Percentiles rank a stretch among this genome's conserved stretches.
These are phyloP conservation scores for Epinephelus fuscoguttatus DNA, from an alignment of 2,113 vertebrate species.

Conservation along the genomic window DNA sequence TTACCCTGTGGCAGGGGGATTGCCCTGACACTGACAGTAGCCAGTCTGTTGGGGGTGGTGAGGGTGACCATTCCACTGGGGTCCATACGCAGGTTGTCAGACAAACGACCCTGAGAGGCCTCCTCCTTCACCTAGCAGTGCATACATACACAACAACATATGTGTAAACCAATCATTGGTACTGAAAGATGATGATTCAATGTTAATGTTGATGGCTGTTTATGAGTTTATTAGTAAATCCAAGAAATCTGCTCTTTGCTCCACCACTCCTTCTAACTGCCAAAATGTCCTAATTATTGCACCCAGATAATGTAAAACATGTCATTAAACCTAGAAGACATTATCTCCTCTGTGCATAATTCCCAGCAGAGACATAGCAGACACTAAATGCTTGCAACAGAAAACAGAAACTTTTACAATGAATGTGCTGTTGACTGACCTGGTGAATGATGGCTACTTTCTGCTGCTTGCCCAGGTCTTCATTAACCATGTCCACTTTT, in stretches of 20 bases:
- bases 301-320: not conserved
- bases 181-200: not conserved
- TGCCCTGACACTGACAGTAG: conserved; percentile 89
- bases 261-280: not conserved
- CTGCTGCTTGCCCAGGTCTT: conserved; percentile 95
- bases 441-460: conserved; percentile 95
- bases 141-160: not conserved
- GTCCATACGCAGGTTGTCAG: conserved; percentile 90
- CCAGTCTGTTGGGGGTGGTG: conserved; percentile 91
- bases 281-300: not conserved
- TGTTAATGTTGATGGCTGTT: not conserved
- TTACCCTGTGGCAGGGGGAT: conserved; percentile 90
- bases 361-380: too few relatives aligned
- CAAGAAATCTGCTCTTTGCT: not conserved
- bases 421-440: conserved; percentile 50
- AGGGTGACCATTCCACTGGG: conserved; percentile 90
- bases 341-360: not conserved
- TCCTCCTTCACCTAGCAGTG: conserved; percentile 88
- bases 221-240: not conserved
- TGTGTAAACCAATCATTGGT: not conserved
- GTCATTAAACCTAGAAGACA: not conserved
- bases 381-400: not conserved
- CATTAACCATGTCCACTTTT: conserved; percentile 99
- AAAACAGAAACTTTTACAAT: not conserved
- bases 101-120: conserved; percentile 80